Conservation (phyloP, 2,888 invertebrate genomes). For the Mythimna vitellina region DNA sequence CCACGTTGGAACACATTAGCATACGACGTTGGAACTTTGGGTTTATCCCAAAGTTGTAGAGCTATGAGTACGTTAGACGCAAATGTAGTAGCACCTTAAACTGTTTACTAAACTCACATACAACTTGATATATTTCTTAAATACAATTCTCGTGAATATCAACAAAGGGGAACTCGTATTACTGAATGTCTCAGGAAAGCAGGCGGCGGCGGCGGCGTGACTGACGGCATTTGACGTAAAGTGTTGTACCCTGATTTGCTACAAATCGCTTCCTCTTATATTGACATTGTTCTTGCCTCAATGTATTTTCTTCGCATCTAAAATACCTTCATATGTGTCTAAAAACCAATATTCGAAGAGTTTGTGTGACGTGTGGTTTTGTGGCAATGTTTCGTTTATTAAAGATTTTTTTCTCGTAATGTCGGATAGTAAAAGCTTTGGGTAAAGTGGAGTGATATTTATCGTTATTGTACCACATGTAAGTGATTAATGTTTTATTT, state of each 20-base stretch:
- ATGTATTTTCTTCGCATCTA: conserved; percentile 51
- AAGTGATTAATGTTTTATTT: conserved; percentile 54
- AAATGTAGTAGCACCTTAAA: conserved; percentile 10
- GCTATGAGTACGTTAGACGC: conserved; percentile 12
- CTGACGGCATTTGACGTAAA: conserved; percentile 62
- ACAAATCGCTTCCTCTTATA: conserved; percentile 63
- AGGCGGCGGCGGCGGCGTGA: conserved; percentile 42
- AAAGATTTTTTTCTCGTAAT: conserved; percentile 31
- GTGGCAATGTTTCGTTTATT: conserved; percentile 47
- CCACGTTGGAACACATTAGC: too few species aligned
- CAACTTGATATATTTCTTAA: conserved; percentile 36
- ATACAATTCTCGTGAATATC: conserved; percentile 50
- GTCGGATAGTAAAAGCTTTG: conserved; percentile 43
- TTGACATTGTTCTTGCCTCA: conserved; percentile 63
- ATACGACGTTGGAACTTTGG: too few species aligned
- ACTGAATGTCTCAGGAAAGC: conserved; percentile 53
- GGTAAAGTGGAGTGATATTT: conserved; percentile 48
- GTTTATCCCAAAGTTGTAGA: too few species aligned
- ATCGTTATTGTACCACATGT: conserved; percentile 52
- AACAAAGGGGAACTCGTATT: conserved; percentile 59
- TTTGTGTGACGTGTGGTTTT: conserved; percentile 48
- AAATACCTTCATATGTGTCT: conserved; percentile 53
- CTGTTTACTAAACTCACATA: conserved; percentile 24
- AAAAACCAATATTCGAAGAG: conserved; percentile 50
- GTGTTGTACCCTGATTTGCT: conserved; percentile 56